Base-by-base conservation (phyloP, 2,797 vertebrate genomes). In the Potorous gilbertii region DNA sequence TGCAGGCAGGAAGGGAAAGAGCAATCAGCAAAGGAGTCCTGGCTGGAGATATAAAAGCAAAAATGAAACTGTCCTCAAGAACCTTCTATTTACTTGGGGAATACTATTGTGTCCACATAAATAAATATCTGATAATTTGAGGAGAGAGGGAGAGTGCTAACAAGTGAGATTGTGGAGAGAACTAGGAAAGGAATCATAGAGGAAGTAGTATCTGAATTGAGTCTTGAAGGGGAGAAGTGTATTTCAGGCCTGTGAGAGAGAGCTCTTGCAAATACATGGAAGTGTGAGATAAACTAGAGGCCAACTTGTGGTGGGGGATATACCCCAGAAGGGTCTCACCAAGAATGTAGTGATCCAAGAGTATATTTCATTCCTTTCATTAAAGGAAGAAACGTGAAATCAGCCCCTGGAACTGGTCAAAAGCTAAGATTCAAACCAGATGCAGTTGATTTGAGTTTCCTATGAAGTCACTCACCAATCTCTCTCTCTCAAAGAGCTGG, bases 381-480 rank as follows among this genome's bases (percentile, higher is more conserved):
- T 16, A 81, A 81, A 81, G 18, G 31, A 62, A 34, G n/a, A 40
- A 74, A 81, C 21, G 18, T 81, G n/a, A 81, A 81, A 81, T 81
- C n/a, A 46, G 8, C 18, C 21, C 40, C 40, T 46, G 40, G 40
- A 40, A n/a, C 27, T 81, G 66, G 6, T 81, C 62, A 81, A 81
- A 40, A 40, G 34, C 62, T 74, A 40, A 74, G 34, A 74, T 16
- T 8, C 40, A 46, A 87, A 87, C 40, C 40, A 27, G 40, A 87
- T 50, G 12, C 18, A 40, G 40, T 46, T 81, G n/a, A 87, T 3
- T 87, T 87, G 24, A 91, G n/a, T 95, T 57, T 90, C 1, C 34
- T 12, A 50, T 90, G 57, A 92, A 94, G 0, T 4, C 40, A 96
- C 98, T 98, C 97, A 99, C 99, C 99, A 98, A 98, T 97, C 99